Percentiles rank a stretch among this genome's conserved stretches.
phyloP scores from a whole-genome alignment of 2,113 vertebrate genomes.

The Connochaetes taurinus region DNA sequence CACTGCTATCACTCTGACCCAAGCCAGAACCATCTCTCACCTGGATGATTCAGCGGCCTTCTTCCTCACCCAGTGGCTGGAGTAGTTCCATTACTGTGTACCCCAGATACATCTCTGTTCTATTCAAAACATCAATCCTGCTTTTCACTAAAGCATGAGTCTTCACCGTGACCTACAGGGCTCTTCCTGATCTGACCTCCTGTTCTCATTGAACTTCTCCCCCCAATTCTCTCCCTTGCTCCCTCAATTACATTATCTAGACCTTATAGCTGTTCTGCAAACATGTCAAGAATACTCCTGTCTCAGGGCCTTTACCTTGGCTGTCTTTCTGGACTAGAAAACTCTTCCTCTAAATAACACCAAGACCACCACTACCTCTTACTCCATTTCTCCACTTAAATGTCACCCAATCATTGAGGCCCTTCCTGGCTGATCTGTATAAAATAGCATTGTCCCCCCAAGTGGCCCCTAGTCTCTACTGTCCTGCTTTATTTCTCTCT shows the following conservation, averaged over 20 bases:
- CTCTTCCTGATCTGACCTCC: background rate
- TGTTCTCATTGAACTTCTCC: background rate
- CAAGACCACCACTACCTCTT: background rate
- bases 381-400: background rate
- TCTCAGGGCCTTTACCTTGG: background rate
- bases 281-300: background rate
- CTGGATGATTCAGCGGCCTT: background rate
- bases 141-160: background rate
- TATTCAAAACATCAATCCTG: background rate
- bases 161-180: background rate
- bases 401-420: background rate
- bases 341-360: background rate
- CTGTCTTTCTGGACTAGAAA: background rate
- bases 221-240: background rate
- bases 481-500: background rate
- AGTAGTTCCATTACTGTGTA: background rate
- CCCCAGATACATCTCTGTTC: background rate
- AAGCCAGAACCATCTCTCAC: background rate
- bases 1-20: background rate
- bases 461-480: too few relatives aligned
- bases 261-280: background rate
- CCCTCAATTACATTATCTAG: background rate
- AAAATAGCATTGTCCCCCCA: background rate
- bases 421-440: background rate
- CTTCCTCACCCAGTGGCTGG: background rate